Conservation (phyloP, 2,797 vertebrate species). For the Trematomus bernacchii region DNA sequence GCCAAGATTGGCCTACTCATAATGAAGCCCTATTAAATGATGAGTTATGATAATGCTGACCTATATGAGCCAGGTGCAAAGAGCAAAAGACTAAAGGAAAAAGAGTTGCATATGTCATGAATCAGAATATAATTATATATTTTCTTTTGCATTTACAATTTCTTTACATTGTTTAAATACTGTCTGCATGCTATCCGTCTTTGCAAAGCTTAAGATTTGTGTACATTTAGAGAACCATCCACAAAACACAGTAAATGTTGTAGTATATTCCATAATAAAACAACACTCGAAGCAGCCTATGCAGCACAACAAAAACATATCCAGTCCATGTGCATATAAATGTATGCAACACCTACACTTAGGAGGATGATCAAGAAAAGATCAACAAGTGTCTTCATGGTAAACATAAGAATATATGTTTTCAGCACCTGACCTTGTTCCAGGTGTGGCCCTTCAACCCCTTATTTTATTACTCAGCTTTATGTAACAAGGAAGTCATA, state of each 20-base stretch:
- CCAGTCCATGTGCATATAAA: neutral
- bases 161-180: neutral
- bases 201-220: neutral
- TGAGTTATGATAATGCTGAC: conserved; percentile 2
- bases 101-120: neutral
- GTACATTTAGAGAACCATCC: neutral
- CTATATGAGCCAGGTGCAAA: conserved; percentile 14
- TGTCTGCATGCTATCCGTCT: neutral
- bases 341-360: neutral
- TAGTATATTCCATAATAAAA: neutral
- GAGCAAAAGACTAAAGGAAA: neutral
- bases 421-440: conserved; percentile 1
- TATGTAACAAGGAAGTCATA: conserved; percentile 41
- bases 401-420: neutral
- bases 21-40: neutral
- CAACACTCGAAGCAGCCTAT: neutral
- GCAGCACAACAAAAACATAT: neutral
- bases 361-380: neutral
- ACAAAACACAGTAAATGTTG: neutral
- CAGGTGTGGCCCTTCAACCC: neutral
- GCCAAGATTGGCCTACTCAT: conserved; percentile 13
- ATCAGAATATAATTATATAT: neutral
- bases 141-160: neutral
- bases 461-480: conserved; percentile 25
- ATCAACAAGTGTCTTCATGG: neutral